Evolutionary conservation across 1,140 invertebrate species (phyloP).

Genomic region (Drosophila melanica): DNA sequence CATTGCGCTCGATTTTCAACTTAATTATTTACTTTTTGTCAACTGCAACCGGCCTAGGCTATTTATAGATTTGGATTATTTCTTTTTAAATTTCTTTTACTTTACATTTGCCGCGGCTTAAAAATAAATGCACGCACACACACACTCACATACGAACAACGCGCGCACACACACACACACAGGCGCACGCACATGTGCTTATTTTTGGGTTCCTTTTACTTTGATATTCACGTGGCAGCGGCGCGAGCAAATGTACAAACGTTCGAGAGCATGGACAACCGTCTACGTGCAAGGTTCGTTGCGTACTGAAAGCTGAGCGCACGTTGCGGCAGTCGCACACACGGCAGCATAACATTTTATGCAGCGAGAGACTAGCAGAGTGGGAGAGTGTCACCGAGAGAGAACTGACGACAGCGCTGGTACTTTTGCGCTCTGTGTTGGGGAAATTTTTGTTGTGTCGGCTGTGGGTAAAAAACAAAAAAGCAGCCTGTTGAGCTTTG

Average conservation of each 20-base stretch:
- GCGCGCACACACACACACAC: slow-evolving; percentile 19
- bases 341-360: slow-evolving; percentile 13
- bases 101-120: slow-evolving; percentile 61
- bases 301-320: slow-evolving; percentile 64
- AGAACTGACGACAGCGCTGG: background rate
- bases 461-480: slow-evolving; percentile 44
- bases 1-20: slow-evolving; percentile 47
- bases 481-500: slow-evolving; percentile 73
- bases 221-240: slow-evolving; percentile 43
- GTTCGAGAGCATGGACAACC: slow-evolving; percentile 28
- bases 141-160: slow-evolving; percentile 2
- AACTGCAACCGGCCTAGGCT: slow-evolving; percentile 49
- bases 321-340: slow-evolving; percentile 64
- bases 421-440: slow-evolving; percentile 49
- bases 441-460: slow-evolving; percentile 53
- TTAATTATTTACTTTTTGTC: slow-evolving; percentile 13
- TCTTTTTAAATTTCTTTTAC: slow-evolving; percentile 50
- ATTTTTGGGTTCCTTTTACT: slow-evolving; percentile 67
- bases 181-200: slow-evolving; percentile 60
- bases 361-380: slow-evolving; percentile 16
- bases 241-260: background rate
- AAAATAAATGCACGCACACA: slow-evolving; percentile 39
- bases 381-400: slow-evolving; percentile 2
- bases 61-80: slow-evolving; percentile 66
- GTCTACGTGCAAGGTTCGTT: slow-evolving; percentile 70